Percentiles rank a stretch among this genome's conserved stretches.
Evolutionary conservation across 2,797 vertebrate genomes (phyloP).

Genomic region (Echiichthys vipera): DNA sequence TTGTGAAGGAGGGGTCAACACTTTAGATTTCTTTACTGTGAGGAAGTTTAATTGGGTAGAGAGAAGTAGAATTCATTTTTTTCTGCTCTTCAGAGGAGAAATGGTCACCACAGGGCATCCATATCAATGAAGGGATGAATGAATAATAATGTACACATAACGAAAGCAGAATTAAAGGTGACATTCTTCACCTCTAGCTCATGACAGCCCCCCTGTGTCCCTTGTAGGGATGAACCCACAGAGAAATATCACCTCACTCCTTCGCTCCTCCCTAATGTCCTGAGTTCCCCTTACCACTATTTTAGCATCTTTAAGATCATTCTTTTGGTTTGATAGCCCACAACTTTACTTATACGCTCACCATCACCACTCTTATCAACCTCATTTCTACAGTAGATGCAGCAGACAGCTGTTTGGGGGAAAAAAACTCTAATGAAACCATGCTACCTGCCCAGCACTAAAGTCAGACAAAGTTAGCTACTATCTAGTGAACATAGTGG

Average conservation of each 20-base stretch:
- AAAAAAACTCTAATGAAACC: not conserved
- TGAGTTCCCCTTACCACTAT: not conserved
- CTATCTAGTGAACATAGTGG: not conserved
- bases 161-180: not conserved
- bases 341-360: not conserved
- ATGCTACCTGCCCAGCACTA: not conserved
- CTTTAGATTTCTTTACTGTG: not conserved
- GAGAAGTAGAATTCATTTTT: not conserved
- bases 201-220: not conserved
- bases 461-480: not conserved
- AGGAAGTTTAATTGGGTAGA: not conserved
- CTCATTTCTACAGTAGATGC: not conserved
- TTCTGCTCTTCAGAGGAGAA: not conserved
- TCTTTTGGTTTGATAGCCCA: not conserved
- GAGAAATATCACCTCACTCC: conserved; percentile 1
- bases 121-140: not conserved
- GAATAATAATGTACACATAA: not conserved
- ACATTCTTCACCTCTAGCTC: not conserved
- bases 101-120: not conserved
- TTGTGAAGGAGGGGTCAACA: not conserved
- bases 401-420: not conserved
- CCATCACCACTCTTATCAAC: not conserved
- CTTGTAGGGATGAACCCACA: not conserved
- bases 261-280: not conserved
- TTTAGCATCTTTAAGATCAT: not conserved